phyloP scores from a whole-genome alignment of 2,113 vertebrate genomes.

The Ahaetulla prasina region DNA sequence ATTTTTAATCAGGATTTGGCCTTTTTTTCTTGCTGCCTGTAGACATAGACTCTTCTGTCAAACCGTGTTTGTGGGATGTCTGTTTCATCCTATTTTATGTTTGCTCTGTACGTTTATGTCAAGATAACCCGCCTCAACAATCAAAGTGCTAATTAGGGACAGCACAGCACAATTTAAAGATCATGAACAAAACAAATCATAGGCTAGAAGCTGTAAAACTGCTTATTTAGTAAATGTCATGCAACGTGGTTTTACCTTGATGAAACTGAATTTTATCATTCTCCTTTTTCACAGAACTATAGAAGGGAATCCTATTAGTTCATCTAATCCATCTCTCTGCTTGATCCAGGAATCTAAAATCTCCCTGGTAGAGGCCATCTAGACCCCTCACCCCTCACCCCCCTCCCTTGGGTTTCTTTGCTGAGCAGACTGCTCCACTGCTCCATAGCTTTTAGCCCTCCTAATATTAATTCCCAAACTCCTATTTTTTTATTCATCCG shows the following conservation, averaged over 20 bases:
- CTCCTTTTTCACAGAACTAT: neutral
- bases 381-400: fast-evolving
- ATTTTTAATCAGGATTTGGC: neutral
- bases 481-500: neutral
- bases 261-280: slow-evolving; percentile 12
- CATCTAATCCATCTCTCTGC: neutral
- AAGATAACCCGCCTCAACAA: neutral
- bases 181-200: neutral
- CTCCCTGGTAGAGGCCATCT: neutral
- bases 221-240: neutral
- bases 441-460: neutral
- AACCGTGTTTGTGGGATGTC: neutral
- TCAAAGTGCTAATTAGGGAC: neutral
- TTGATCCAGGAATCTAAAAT: neutral
- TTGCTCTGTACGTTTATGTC: neutral
- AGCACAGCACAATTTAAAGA: slow-evolving; percentile 6
- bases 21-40: neutral
- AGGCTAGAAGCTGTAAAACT: neutral
- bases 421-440: neutral
- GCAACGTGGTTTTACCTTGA: neutral
- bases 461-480: neutral
- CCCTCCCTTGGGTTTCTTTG: neutral
- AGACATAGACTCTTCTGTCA: neutral
- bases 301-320: neutral
- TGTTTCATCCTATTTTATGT: neutral